Evolutionary conservation across 2,113 vertebrate species (phyloP).

Genomic region (Dendrocopos noguchii): DNA sequence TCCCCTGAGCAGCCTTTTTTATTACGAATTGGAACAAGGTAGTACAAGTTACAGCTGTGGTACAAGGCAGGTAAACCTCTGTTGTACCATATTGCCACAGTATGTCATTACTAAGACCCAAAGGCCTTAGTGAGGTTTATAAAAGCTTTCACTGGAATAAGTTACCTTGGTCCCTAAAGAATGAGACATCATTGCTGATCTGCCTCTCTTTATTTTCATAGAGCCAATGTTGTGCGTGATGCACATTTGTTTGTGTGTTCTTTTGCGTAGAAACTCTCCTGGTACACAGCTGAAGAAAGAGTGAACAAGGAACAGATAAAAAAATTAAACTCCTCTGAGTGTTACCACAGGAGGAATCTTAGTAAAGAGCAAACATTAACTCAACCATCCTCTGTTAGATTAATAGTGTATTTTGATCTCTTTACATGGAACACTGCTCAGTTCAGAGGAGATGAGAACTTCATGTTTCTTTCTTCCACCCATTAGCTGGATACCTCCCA

Average conservation of each 20-base stretch:
- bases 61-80: not conserved
- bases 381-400: not conserved
- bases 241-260: rapidly evolving
- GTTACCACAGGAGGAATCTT: not conserved
- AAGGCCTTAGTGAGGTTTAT: not conserved
- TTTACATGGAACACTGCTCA: not conserved
- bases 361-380: not conserved
- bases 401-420: not conserved
- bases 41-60: not conserved
- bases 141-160: not conserved
- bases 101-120: not conserved
- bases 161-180: not conserved
- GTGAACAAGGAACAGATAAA: not conserved
- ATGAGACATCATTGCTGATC: not conserved
- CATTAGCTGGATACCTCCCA: not conserved
- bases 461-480: not conserved
- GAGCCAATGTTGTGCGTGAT: no score
- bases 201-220: not conserved
- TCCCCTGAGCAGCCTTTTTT: not conserved
- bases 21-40: not conserved
- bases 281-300: not conserved
- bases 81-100: not conserved
- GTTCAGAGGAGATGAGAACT: not conserved
- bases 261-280: not conserved
- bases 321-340: not conserved